phyloP scores from a whole-genome alignment of 2,888 invertebrate species.

The Acrobasis repandana region DNA sequence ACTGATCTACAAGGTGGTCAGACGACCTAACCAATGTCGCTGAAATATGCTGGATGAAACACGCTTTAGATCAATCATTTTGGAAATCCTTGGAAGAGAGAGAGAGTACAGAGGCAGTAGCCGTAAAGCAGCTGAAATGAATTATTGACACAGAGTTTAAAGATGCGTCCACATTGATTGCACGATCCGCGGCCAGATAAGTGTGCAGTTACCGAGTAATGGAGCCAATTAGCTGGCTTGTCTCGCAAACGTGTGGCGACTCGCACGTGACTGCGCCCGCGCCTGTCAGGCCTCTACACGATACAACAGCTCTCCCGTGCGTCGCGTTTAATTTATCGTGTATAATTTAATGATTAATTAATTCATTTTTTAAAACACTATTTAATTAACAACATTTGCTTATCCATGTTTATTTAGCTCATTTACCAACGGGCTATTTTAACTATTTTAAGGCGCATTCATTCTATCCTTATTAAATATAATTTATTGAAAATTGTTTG shows the following conservation, averaged over 20 bases:
- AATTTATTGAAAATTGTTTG: background rate
- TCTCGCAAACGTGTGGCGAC: background rate
- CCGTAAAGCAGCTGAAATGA: too few species aligned
- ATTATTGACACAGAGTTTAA: background rate
- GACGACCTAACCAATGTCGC: too few species aligned
- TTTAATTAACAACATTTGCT: too few species aligned
- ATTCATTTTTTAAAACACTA: too few species aligned
- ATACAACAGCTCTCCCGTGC: conserved; percentile 4
- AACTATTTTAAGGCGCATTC: too few species aligned
- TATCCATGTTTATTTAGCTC: too few species aligned
- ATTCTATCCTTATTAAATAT: background rate
- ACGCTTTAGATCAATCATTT: too few species aligned
- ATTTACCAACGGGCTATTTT: too few species aligned
- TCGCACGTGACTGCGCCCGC: background rate
- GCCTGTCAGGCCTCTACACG: background rate
- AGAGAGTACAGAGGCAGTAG: too few species aligned
- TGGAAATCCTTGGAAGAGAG: too few species aligned
- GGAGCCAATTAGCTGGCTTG: background rate
- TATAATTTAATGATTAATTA: background rate
- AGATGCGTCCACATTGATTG: background rate
- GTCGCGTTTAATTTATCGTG: background rate
- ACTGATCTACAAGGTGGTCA: too few species aligned
- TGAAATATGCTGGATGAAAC: too few species aligned
- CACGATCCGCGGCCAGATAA: background rate
- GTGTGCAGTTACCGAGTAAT: conserved; percentile 1